Base-by-base conservation (phyloP, 2,113 vertebrate genomes). In the Falco punctatus region DNA sequence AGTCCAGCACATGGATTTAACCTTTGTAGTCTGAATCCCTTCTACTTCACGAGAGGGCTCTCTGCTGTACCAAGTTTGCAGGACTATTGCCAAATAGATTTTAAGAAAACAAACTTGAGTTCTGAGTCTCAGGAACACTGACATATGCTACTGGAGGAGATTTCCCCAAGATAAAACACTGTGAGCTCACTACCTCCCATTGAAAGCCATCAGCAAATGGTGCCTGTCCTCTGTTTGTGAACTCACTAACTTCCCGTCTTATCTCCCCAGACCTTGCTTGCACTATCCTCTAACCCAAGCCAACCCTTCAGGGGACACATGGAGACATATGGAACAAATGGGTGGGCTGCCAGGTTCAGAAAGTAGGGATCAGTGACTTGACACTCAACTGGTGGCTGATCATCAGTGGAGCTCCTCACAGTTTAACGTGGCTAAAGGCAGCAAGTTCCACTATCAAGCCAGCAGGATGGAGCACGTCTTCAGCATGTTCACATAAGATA, bases 291-390 rank as follows among this genome's bases (percentile, higher is more conserved):
- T 33, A 66, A 32, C 3, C 9, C 42, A 59, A 69, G 20, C 15
- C 58, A 84, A 7, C 7, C 20, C 73, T 88, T 33, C 42, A 71
- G 65, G 35, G 32, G 10, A 40, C 9, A 14, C 2, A 2, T 6
- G 46, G 46, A 81, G 38, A 42, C 0, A 0, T 9, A 23, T 2
- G 20, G 55, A 74, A 55, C 10, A 79, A 64, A 74, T 0, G 0
- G 7, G 15, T 44, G 21, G 40, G 51, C 55, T 73, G 18, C n/a
- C 58, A 69, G 33, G 18, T 65, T 73, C 44, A 32, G 30, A 40
- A 18, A 32, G 13, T 23, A 52, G 24, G 4, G 26, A 26, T 57
- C 20, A 44, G 30, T 26, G 48, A 48, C 35, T 20, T 33, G 26
- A 40, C 0, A 1, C 15, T 64, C 27, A 51, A 1, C 13, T 33